phyloP scores from a whole-genome alignment of 2,797 vertebrate species.

The Poliocrania exsul region DNA sequence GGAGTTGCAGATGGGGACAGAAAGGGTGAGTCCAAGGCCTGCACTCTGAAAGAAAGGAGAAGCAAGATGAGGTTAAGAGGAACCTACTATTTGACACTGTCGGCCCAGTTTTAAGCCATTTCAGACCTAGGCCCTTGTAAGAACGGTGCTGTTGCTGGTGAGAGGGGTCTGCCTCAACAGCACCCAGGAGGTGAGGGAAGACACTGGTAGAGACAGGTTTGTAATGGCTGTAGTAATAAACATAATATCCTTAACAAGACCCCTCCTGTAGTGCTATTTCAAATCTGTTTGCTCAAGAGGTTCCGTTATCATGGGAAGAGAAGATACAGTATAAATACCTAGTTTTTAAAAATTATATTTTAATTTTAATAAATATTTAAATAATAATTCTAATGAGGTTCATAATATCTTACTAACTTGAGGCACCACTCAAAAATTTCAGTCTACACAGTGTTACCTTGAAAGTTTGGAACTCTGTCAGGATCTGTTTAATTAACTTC shows the following conservation, averaged over 20 bases:
- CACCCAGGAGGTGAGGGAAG: not conserved
- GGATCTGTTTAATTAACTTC: not conserved
- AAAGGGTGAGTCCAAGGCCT: not conserved
- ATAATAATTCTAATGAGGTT: not conserved
- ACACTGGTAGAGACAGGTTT: not conserved
- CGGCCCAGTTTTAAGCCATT: not conserved
- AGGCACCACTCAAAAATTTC: not conserved
- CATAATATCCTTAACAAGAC: not conserved
- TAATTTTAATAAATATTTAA: not conserved
- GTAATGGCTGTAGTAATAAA: not conserved
- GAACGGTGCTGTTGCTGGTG: not conserved
- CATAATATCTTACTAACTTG: not conserved
- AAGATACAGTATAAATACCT: not conserved
- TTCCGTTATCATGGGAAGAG: not conserved
- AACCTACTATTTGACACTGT: not conserved
- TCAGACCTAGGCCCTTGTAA: not conserved
- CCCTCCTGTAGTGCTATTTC: not conserved
- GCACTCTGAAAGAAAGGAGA: not conserved
- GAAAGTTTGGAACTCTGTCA: not conserved
- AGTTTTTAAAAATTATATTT: accelerated
- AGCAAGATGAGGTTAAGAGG: not conserved
- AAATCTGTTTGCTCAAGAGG: not conserved
- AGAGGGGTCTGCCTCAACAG: not conserved
- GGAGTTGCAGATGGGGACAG: not conserved
- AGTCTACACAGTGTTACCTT: not conserved